These are phyloP conservation scores for Bolinopsis microptera DNA, from an alignment of 37 sponge, comb jelly and placozoan genomes.

Conservation along the genomic window DNA sequence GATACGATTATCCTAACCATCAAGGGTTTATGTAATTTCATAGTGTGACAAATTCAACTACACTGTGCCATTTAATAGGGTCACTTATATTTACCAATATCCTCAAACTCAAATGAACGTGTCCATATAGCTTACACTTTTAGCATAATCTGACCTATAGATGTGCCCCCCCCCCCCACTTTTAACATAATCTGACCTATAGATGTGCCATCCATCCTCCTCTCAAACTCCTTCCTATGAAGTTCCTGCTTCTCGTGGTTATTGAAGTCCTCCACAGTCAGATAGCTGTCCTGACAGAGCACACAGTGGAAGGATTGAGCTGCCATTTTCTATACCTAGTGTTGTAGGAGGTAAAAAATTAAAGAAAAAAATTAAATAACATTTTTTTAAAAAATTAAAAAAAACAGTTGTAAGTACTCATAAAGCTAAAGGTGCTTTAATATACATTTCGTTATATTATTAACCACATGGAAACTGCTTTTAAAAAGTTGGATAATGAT, in stretches of 20 bases:
- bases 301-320: constrained; percentile 12
- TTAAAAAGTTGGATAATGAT: too few relatives aligned
- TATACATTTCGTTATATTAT: too few relatives aligned
- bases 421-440: too few relatives aligned
- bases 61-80: too few relatives aligned
- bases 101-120: too few relatives aligned
- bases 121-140: too few relatives aligned
- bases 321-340: neutral
- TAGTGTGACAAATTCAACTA: too few relatives aligned
- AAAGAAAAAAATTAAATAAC: neutral
- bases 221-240: neutral
- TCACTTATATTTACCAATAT: too few relatives aligned
- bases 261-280: neutral
- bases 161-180: neutral
- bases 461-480: too few relatives aligned
- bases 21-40: too few relatives aligned
- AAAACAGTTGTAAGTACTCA: neutral
- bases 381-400: neutral
- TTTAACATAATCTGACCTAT: too few relatives aligned
- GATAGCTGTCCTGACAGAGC: neutral
- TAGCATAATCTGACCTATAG: neutral
- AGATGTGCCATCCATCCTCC: constrained; percentile 25
- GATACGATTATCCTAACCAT: too few relatives aligned
- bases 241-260: neutral
- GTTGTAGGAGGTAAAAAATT: neutral